These are phyloP conservation scores for Neolamprologus devosi DNA, from an alignment of 2,113 vertebrate genomes.

Conservation along the genomic window DNA sequence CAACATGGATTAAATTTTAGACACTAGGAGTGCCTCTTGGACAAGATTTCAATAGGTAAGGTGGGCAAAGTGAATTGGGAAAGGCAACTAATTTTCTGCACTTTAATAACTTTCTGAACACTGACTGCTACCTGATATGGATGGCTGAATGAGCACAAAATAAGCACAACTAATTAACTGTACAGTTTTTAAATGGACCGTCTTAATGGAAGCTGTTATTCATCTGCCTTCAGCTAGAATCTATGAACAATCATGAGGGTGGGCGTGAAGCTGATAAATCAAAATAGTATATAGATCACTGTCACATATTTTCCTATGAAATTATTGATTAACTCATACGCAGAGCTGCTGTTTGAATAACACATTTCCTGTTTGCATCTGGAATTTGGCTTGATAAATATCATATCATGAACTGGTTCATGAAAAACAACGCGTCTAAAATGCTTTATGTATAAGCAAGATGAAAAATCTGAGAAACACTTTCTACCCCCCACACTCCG, in stretches of 20 bases:
- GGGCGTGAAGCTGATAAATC: slow-evolving; percentile 36
- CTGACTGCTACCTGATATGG: background rate
- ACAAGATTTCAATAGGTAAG: slow-evolving; percentile 40
- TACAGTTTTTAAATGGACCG: slow-evolving; percentile 13
- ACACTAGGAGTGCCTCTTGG: slow-evolving; percentile 38
- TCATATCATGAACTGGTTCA: background rate
- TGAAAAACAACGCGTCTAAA: slow-evolving; percentile 11
- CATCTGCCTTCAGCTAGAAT: background rate
- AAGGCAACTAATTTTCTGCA: slow-evolving; percentile 4
- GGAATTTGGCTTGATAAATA: slow-evolving; percentile 13
- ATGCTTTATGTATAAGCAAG: slow-evolving; percentile 13
- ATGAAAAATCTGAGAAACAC: background rate
- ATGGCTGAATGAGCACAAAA: slow-evolving; percentile 17
- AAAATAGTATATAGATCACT: slow-evolving; percentile 40
- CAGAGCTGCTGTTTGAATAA: slow-evolving; percentile 9
- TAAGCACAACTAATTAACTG: slow-evolving; percentile 45
- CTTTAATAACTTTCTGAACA: slow-evolving; percentile 10
- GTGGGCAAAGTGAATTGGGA: slow-evolving; percentile 37
- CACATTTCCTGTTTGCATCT: slow-evolving; percentile 11
- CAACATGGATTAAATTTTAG: slow-evolving; percentile 56
- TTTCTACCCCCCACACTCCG: background rate
- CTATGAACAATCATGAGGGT: slow-evolving; percentile 19
- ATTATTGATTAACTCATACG: slow-evolving; percentile 39
- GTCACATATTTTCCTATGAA: slow-evolving; percentile 39
- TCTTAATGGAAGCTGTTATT: slow-evolving; percentile 26